Evolutionary conservation across 2,113 vertebrate genomes (phyloP), one percentile per base, ranked within the genome.

Genomic region (Rhineura floridana): DNA sequence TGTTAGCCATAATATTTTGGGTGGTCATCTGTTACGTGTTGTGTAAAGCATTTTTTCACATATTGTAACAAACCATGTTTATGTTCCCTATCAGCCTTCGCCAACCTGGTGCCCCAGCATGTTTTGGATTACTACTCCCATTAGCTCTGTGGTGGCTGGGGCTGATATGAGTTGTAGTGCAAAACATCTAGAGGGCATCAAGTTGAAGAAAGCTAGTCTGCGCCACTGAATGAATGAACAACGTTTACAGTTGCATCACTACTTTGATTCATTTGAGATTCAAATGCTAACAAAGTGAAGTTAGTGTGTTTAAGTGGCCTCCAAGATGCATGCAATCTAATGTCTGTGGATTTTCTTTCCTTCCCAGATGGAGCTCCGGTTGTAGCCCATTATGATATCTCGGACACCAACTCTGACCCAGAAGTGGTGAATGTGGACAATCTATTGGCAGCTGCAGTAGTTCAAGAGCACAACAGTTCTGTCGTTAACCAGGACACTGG

Each of bases 401-500:
- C 98, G 95, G 98, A 98, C 96, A 98, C 98, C 96, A 98, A 98
- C 96, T 98, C 98, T 94, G 98, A 99, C 96, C 97, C 97, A 89
- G 98, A 98, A 96, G 97, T 98, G 96, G 96, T 98, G 96, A 98
- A 97, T 96, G 97, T 98, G 97, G 98, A 98, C 97, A 97, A 94
- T 97, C 97, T 98, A 90, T 97, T 98, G 96, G 97, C 98, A 0
- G 97, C 97, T 94, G 97, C 98, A 90, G 98, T 98, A 95, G 98
- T 97, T 96, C 97, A 98, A 97, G 98, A 98, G 95, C 98, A 98
- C 96, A 97, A 4, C 95, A 96, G 97, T 96, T 97, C 97, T 93
- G 94, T 97, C 96, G 96, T 95, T 96, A 97, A 96, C 94, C 97
- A 98, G 96, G 97, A 98, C 92, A 88, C 93, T 81, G 96, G 92